phyloP scores from a whole-genome alignment of 2,888 invertebrate species.

The Sarcophaga subvicina region DNA sequence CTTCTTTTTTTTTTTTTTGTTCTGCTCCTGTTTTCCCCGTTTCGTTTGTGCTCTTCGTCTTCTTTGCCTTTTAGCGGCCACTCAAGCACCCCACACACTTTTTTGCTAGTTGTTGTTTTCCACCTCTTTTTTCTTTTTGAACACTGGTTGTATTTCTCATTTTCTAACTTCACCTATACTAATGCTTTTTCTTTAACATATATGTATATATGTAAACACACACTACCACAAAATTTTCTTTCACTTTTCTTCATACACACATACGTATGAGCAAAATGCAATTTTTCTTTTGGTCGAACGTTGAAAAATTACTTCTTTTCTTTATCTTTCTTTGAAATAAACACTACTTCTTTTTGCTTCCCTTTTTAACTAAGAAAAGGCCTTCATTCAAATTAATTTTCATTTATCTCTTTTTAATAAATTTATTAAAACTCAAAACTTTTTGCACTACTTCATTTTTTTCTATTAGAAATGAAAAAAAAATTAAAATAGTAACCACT shows the following conservation, averaged over 20 bases:
- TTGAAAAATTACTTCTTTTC: constrained; percentile 61
- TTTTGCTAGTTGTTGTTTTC: constrained; percentile 57
- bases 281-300: constrained; percentile 71
- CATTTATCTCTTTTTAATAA: constrained; percentile 36
- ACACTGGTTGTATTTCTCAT: constrained; percentile 74
- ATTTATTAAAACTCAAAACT: constrained; percentile 74
- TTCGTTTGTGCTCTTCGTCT: neutral
- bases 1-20: constrained; percentile 70
- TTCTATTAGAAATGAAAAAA: constrained; percentile 24
- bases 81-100: constrained; percentile 65
- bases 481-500: neutral
- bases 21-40: constrained; percentile 63
- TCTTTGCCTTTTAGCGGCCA: constrained; percentile 46
- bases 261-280: constrained; percentile 72
- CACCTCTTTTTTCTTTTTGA: constrained; percentile 57
- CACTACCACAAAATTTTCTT: constrained; percentile 65
- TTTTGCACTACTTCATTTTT: constrained; percentile 64
- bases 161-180: constrained; percentile 63
- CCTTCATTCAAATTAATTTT: constrained; percentile 46
- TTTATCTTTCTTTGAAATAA: constrained; percentile 40
- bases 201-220: constrained; percentile 16
- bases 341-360: constrained; percentile 11
- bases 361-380: constrained; percentile 36
- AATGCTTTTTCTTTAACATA: constrained; percentile 69
- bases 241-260: constrained; percentile 55